Evolutionary conservation across 1,140 invertebrate genomes (phyloP).

Genomic region (Geopemphigus sp.): DNA sequence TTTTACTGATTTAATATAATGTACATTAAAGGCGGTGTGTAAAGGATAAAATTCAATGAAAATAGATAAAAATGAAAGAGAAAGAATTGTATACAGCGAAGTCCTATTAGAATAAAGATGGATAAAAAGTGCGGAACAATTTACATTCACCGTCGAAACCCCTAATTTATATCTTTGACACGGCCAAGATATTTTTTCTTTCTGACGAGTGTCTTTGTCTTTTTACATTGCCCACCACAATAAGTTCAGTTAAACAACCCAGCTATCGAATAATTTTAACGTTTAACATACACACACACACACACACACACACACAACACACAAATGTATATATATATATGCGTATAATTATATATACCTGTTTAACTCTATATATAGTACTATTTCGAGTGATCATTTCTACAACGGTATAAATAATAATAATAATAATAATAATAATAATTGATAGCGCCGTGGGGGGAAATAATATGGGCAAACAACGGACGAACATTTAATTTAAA

Average conservation of each 20-base stretch:
- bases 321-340: neutral
- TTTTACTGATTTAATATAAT: neutral
- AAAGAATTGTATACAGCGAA: neutral
- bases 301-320: neutral
- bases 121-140: neutral
- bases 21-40: neutral
- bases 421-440: constrained; percentile 1
- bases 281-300: neutral
- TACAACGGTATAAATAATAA: neutral
- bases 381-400: neutral
- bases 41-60: neutral
- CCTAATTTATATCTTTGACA: neutral
- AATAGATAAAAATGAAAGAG: too few relatives aligned
- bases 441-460: neutral
- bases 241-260: neutral
- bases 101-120: neutral
- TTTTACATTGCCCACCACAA: neutral
- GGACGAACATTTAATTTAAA: constrained; percentile 35
- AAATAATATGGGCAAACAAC: neutral
- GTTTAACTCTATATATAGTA: too few relatives aligned
- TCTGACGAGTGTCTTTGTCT: neutral
- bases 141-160: neutral
- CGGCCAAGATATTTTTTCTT: neutral
- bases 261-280: neutral
- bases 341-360: too few relatives aligned